These are phyloP conservation scores for Punctoribates punctum DNA, from an alignment of 2,888 invertebrate genomes.

Conservation along the genomic window DNA sequence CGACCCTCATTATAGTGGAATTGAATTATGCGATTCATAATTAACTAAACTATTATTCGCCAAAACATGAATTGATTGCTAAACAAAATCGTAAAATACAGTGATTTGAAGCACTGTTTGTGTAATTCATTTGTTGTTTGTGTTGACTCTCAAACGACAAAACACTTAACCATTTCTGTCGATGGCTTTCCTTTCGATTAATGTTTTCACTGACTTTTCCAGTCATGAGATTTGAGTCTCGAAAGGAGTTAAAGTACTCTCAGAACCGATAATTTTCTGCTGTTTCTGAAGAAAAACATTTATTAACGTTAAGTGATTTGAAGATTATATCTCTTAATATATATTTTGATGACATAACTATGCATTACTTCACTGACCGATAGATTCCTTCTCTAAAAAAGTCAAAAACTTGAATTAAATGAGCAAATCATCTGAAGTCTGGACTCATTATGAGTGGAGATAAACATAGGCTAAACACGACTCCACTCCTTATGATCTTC, in stretches of 20 bases:
- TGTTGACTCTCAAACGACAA: not conserved
- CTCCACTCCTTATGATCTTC: not conserved
- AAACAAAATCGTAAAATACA: not conserved
- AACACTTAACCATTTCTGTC: not conserved
- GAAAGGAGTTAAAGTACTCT: not conserved
- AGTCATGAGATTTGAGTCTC: not conserved
- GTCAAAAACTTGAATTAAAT: not conserved
- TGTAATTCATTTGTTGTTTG: not conserved
- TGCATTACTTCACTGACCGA: constrained; percentile 5
- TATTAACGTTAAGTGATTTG: not conserved
- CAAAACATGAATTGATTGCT: too few relatives aligned
- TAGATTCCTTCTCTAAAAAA: not conserved
- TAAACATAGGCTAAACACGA: not conserved
- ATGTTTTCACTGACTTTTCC: not conserved
- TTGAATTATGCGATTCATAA: too few relatives aligned
- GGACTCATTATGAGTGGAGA: too few relatives aligned
- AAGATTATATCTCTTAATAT: not conserved
- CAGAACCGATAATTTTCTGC: too few relatives aligned
- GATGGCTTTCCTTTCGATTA: not conserved
- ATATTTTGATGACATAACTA: constrained; percentile 6
- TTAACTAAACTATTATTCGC: not conserved
- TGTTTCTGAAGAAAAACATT: not conserved
- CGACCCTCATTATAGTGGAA: too few relatives aligned
- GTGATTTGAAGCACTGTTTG: not conserved
- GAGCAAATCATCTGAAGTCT: not conserved